Base-by-base conservation (phyloP, 2,888 invertebrate species). In the Tenthredo distinguenda region DNA sequence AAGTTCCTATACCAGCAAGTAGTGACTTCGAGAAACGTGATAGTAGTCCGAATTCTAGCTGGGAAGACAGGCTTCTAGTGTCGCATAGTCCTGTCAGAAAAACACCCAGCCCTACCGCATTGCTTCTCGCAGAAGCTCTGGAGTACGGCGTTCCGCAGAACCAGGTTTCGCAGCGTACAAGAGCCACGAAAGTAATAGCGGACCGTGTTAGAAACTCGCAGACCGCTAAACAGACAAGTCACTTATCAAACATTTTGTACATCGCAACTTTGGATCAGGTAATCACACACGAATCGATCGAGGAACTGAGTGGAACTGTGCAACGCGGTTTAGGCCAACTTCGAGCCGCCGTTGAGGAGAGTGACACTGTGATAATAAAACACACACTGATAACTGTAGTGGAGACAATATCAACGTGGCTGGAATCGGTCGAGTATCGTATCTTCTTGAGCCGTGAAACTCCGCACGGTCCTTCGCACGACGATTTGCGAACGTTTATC, bases 361-460 rank as follows among this genome's bases (percentile, higher is more conserved):
- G 62, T 95, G 97, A 90, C 26, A 90, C 93, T 91, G 94, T 95
- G 3, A 92, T 94, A 0, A 93, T 96, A 65, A 97, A 97, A 92
- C 96, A 95, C 89, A 96, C 96, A 68, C 95, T 97, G 15, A 95
- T 97, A 12, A 96, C 96, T 34, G 96, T 97, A 0, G 96, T 98
- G 76, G 97, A 98, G 93, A 97, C 96, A 0, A 96, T 98, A 68
- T 97, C 97, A 0, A 96, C 96, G 18, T 98, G 98, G 97, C 92
- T 98, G 71, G 97, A 98, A 94, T 97, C 97, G 40, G 97, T 98
- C 86, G 97, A 97, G 91, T 97, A 97, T 88, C 95, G 96, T 89
- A 96, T 97, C 76, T 96, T 96, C 89, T 92, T 96, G 37, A 95
- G 95, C 86, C 90, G 88, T 68, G 91, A 92, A 84, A 89, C 86